Conservation (phyloP, 2,113 vertebrate species). For the mouse (Mus musculus) region GRCm39 chr4:68271501-68272000, state of each 20-base stretch:
- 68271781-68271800: too few species aligned
- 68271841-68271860: background rate
- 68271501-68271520: accelerated
- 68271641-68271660: too few species aligned
- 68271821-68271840: background rate
- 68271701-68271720: background rate
- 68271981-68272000: background rate
- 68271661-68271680: background rate
- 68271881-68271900: background rate
- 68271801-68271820: background rate
- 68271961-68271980: background rate
- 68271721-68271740: background rate
- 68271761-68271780: background rate
- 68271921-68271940: background rate
- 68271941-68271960: background rate
- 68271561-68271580: background rate
- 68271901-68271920: background rate
- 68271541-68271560: background rate
- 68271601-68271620: background rate
- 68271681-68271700: background rate
- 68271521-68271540: background rate
- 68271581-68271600: background rate
- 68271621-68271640: background rate
- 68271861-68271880: background rate
- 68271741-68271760: background rate